Base-by-base conservation (phyloP, 2,888 invertebrate genomes). In the Agrotis segetum region DNA sequence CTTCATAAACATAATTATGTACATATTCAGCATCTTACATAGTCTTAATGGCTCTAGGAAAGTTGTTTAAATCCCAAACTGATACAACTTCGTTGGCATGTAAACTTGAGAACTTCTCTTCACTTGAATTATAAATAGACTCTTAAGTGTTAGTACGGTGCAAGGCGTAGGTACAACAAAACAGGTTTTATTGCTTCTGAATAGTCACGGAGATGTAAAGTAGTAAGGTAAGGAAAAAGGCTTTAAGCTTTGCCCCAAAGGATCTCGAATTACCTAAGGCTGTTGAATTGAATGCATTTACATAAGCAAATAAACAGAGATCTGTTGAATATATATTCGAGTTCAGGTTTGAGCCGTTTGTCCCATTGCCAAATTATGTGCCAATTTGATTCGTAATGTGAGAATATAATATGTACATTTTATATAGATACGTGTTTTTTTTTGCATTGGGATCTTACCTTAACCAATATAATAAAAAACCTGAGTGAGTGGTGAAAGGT, bases 201-300 rank as follows among this genome's bases (percentile, higher is more conserved):
- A 81, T 71, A 74, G 69, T 71, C 62, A 64, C 63, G 68, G 61
- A 74, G 61, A 74, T 68, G 70, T 71, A 75, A 75, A 71, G 65
- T 73, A 63, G 63, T 21, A 67, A 71, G 65, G 63, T 21, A 69
- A 71, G 65, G 69, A 70, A 76, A 78, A 77, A 53, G 76, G 73
- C 66, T 71, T 71, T 56, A 63, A 59, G 52, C 68, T 65, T 73
- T 58, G 50, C 64, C 29, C 67, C 62, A 58, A 63, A 65, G 53
- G 74, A 49, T 67, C 55, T 62, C 44, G 61, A 67, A 52, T 72
- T 71, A 73, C 53, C 46, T 62, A 58, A 46, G 58, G 58, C 62
- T 64, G 59, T 73, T 74, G 67, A 66, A 71, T 73, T 74, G 67
- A 66, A 71, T 71, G 68, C 69, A 75, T 79, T 78, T 72, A 67